These are phyloP conservation scores for Leucophora obtusa DNA, from an alignment of 2,888 invertebrate species.

Conservation along the genomic window DNA sequence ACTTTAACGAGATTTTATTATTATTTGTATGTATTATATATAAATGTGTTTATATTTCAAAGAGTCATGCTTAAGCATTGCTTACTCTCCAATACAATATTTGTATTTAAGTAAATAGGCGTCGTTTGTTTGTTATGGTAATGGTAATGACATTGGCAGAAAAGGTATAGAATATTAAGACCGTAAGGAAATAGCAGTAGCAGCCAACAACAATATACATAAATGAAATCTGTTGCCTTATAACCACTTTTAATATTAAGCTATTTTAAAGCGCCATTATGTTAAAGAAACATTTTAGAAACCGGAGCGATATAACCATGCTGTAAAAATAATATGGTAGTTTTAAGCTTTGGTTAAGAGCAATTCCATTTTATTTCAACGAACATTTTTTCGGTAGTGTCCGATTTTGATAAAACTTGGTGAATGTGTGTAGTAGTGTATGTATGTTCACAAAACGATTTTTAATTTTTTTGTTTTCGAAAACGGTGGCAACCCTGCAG, in stretches of 20 bases:
- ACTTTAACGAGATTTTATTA: slow-evolving; percentile 71
- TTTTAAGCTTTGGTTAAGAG: too few species aligned
- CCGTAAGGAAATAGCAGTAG: slow-evolving; percentile 42
- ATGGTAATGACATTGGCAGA: slow-evolving; percentile 28
- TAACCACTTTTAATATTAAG: slow-evolving; percentile 41
- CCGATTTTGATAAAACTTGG: too few species aligned
- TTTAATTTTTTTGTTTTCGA: too few species aligned
- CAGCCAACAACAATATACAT: slow-evolving; percentile 20
- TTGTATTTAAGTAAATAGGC: slow-evolving; percentile 55
- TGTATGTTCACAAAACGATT: too few species aligned
- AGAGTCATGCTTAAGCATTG: background rate
- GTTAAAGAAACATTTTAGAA: too few species aligned
- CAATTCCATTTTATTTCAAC: too few species aligned
- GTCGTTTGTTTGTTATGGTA: slow-evolving; percentile 63
- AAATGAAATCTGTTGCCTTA: slow-evolving; percentile 57
- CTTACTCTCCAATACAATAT: slow-evolving; percentile 14
- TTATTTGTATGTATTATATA: slow-evolving; percentile 40
- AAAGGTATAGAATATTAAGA: slow-evolving; percentile 58
- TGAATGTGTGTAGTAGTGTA: too few species aligned
- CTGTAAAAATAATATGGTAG: too few species aligned
- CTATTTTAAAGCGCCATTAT: too few species aligned
- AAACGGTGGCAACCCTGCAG: too few species aligned
- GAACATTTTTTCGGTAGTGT: too few species aligned
- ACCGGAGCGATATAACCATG: too few species aligned
- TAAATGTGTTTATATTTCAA: slow-evolving; percentile 6